A percentile compares a stretch with the other conserved stretches of the same genome.
Evolutionary conservation across 2,797 vertebrate genomes (phyloP).

Genomic region (Natrix natrix): DNA sequence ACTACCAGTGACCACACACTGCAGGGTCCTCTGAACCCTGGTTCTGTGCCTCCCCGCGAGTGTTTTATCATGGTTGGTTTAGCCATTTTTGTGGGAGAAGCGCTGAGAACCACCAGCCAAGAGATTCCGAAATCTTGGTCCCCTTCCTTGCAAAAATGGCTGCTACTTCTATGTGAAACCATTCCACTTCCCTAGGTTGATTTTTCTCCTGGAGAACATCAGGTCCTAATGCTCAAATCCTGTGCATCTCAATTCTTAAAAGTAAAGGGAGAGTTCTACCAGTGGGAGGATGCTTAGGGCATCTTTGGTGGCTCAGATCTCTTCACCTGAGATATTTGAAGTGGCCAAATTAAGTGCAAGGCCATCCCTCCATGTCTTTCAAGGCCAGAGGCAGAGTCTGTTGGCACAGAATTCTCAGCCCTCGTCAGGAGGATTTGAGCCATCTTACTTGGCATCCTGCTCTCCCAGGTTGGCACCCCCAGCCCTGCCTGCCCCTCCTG

Average conservation of each 20-base stretch:
- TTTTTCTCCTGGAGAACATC: background rate
- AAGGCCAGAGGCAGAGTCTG: background rate
- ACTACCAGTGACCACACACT: background rate
- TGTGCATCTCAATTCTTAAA: background rate
- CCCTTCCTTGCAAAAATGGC: background rate
- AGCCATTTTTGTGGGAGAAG: background rate
- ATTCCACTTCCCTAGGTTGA: background rate
- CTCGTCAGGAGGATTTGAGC: background rate
- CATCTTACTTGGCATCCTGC: background rate
- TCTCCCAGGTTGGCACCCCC: background rate
- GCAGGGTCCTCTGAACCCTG: background rate
- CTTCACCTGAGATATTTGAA: background rate
- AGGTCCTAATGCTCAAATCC: background rate
- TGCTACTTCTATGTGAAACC: background rate
- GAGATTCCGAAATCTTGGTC: background rate
- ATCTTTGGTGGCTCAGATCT: background rate
- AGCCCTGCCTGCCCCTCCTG: background rate
- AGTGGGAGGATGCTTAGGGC: background rate
- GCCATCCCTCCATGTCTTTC: background rate
- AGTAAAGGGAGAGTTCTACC: no score
- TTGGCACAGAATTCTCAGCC: background rate
- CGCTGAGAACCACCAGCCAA: background rate
- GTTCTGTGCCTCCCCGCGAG: no score
- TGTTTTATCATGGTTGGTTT: background rate
- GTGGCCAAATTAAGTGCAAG: background rate